These are phyloP conservation scores for Brienomyrus longianalis DNA, from an alignment of 2,113 vertebrate genomes.

Conservation along the genomic window DNA sequence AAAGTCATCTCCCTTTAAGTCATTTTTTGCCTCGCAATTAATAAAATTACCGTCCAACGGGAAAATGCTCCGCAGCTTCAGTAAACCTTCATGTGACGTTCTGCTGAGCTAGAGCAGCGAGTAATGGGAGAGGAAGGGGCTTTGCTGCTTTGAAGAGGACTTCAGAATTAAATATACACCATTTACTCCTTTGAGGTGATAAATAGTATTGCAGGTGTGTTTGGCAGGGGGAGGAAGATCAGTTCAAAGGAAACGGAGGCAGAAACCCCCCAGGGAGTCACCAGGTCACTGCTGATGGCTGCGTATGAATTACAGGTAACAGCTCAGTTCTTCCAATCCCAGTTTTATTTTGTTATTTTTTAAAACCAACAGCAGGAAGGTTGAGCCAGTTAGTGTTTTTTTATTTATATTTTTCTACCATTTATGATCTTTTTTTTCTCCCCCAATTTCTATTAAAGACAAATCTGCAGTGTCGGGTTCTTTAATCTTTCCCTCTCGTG, in stretches of 20 bases:
- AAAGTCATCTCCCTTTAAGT: slow-evolving; percentile 44
- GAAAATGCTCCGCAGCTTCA: slow-evolving; percentile 48
- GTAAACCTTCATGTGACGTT: slow-evolving; percentile 51
- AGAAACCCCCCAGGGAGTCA: slow-evolving; percentile 45
- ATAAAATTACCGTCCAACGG: slow-evolving; percentile 60
- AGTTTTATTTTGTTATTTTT: slow-evolving; percentile 17
- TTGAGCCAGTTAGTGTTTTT: slow-evolving; percentile 14
- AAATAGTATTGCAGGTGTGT: slow-evolving; percentile 52
- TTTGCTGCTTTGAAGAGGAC: slow-evolving; percentile 58
- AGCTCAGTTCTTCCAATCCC: slow-evolving; percentile 25
- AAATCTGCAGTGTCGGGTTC: slow-evolving; percentile 57
- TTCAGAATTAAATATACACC: slow-evolving; percentile 49
- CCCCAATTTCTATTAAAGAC: slow-evolving; percentile 59
- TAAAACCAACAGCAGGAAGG: slow-evolving; percentile 40
- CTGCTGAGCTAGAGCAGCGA: slow-evolving; percentile 31
- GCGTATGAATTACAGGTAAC: slow-evolving; percentile 46
- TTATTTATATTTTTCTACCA: slow-evolving; percentile 23
- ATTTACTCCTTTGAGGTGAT: slow-evolving; percentile 56
- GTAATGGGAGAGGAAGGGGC: slow-evolving; percentile 25
- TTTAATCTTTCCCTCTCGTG: slow-evolving; percentile 55
- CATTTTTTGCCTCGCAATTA: slow-evolving; percentile 42
- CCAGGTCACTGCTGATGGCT: slow-evolving; percentile 50
- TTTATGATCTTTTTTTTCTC: slow-evolving; percentile 55
- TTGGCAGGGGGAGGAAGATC: slow-evolving; percentile 33
- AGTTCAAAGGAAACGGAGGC: slow-evolving; percentile 54